phyloP scores from a whole-genome alignment of 2,113 vertebrate genomes.

The Rallus limicola region DNA sequence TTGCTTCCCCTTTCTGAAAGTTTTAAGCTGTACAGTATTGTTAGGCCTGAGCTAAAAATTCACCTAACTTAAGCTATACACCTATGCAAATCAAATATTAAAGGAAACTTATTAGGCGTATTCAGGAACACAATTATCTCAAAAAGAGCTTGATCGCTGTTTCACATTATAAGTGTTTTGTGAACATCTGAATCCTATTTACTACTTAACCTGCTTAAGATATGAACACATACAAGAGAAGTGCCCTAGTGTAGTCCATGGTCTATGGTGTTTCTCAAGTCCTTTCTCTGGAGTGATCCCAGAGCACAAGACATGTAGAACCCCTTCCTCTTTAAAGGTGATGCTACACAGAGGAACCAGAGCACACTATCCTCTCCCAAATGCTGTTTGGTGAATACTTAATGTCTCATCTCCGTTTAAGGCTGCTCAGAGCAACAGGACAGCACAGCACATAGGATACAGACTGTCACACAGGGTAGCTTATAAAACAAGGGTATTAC shows the following conservation, averaged over 20 bases:
- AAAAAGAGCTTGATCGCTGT: neutral
- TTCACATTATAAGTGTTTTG: neutral
- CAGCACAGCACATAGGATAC: neutral
- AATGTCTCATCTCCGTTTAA: neutral
- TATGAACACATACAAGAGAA: neutral
- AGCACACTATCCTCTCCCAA: accelerated
- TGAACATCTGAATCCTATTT: neutral
- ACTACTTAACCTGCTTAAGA: neutral
- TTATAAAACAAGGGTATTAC: neutral
- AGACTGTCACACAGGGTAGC: neutral
- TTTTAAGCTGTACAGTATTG: neutral
- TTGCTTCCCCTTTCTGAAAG: neutral
- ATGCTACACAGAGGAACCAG: neutral
- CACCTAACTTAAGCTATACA: neutral
- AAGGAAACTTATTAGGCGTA: neutral
- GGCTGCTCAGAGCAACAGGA: neutral
- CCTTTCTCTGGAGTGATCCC: neutral
- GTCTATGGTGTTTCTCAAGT: neutral
- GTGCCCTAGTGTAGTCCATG: neutral
- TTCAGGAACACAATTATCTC: neutral
- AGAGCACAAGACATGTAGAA: neutral
- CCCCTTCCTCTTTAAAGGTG: neutral
- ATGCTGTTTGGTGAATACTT: neutral
- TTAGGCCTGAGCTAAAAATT: neutral
- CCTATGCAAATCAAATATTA: neutral